Percentiles rank a stretch among this genome's conserved stretches.
phyloP scores from a whole-genome alignment of 2,797 vertebrate species.

The Anas acuta region DNA sequence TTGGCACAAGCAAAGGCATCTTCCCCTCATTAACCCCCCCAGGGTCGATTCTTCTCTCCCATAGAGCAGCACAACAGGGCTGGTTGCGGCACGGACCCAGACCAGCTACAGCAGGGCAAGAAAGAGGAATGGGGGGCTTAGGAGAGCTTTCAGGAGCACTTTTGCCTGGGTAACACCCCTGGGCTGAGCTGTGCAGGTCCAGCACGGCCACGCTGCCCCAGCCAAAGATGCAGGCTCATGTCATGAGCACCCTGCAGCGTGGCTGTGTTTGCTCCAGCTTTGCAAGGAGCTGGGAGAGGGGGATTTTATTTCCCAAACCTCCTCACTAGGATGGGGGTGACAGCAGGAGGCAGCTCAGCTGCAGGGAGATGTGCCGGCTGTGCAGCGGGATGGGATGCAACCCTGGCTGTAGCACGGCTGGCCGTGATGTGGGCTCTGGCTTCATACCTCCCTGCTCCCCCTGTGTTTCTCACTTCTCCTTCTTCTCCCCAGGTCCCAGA shows the following conservation, averaged over 20 bases:
- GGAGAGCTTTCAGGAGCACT: background rate
- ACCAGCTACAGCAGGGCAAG: accelerated
- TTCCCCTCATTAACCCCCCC: background rate
- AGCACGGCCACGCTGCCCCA: accelerated
- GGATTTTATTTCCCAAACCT: accelerated
- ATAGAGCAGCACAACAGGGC: background rate
- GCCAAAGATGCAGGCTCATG: accelerated
- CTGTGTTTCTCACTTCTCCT: accelerated
- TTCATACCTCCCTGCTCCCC: background rate
- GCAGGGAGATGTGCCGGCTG: accelerated
- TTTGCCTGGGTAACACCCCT: background rate
- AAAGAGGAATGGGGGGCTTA: accelerated
- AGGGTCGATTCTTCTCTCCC: background rate
- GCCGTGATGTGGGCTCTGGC: background rate
- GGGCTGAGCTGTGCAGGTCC: background rate
- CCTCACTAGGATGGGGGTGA: background rate
- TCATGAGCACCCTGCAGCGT: accelerated
- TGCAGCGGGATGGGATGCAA: accelerated
- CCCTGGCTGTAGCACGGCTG: accelerated
- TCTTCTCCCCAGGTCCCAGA: background rate
- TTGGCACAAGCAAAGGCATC: background rate
- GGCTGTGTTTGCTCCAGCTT: background rate
- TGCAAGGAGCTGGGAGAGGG: background rate
- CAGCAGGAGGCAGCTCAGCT: background rate
- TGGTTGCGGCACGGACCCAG: background rate